A percentile compares a stretch with the other conserved stretches of the same genome.
phyloP scores from a whole-genome alignment of 2,113 vertebrate species.

The Passer domesticus region DNA sequence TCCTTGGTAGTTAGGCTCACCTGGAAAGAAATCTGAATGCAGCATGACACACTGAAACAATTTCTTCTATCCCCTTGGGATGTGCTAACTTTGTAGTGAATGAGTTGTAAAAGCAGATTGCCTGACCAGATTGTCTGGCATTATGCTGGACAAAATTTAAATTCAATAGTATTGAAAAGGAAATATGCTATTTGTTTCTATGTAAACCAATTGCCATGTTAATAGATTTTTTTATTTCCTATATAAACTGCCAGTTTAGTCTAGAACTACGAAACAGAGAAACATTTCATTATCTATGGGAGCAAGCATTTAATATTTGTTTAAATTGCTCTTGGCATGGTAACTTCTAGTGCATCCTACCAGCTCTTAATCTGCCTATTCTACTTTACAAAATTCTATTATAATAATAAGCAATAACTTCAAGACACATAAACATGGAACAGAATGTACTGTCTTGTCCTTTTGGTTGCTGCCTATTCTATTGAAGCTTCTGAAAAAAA shows the following conservation, averaged over 20 bases:
- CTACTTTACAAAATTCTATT: constrained; percentile 59
- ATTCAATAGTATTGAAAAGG: not conserved
- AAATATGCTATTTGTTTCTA: not conserved
- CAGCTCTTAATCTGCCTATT: constrained; percentile 62
- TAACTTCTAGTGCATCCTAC: constrained; percentile 33
- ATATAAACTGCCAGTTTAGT: constrained; percentile 19
- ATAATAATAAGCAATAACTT: constrained; percentile 47
- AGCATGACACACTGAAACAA: not conserved
- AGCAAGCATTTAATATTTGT: constrained; percentile 53
- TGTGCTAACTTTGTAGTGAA: not conserved
- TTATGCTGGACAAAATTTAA: not conserved
- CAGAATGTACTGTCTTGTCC: not conserved
- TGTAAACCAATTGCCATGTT: not conserved
- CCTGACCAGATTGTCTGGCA: not conserved
- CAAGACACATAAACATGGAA: not conserved
- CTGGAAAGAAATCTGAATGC: not conserved
- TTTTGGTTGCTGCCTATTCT: not conserved
- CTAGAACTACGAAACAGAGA: constrained; percentile 27
- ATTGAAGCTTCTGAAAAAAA: not conserved
- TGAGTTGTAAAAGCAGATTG: not conserved
- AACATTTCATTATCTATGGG: constrained; percentile 37
- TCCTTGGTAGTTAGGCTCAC: not conserved
- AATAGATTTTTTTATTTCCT: not conserved
- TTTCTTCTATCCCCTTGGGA: not conserved
- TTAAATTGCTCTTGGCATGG: constrained; percentile 50